These are phyloP conservation scores for Ispidina picta DNA, from an alignment of 2,797 vertebrate genomes.

Conservation along the genomic window DNA sequence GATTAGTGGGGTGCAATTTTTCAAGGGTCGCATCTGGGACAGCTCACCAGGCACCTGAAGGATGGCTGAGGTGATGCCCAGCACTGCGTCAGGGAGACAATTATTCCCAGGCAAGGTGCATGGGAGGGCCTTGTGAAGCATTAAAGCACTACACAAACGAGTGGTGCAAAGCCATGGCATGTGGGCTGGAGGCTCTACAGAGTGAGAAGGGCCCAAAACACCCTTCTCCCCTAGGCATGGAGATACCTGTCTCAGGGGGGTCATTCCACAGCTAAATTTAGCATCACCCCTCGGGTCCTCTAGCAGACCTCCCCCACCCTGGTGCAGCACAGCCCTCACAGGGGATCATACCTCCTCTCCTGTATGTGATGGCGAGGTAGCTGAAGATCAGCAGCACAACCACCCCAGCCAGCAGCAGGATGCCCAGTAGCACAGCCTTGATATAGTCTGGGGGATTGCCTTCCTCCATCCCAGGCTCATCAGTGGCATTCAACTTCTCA, in stretches of 20 bases:
- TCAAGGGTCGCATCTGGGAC: background rate
- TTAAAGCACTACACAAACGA: rapidly evolving
- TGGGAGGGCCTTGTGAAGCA: background rate
- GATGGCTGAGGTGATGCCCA: rapidly evolving
- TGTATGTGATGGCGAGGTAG: background rate
- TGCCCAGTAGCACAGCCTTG: background rate
- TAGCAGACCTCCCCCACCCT: background rate
- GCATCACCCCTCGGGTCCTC: background rate
- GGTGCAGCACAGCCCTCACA: rapidly evolving
- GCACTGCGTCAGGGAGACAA: background rate
- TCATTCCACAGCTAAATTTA: background rate
- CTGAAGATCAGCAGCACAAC: constrained; percentile 1
- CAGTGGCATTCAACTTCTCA: background rate
- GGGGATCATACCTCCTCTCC: constrained; percentile 27
- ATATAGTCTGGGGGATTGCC: background rate
- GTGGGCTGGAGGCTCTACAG: background rate
- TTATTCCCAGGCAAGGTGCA: background rate
- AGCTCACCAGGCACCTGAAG: background rate
- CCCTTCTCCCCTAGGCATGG: background rate
- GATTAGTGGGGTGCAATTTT: background rate
- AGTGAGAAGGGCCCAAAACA: background rate
- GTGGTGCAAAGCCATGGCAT: background rate
- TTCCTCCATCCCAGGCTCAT: background rate
- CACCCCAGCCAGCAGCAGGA: background rate
- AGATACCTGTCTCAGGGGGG: background rate